Evolutionary conservation across 2,888 invertebrate species (phyloP).

Genomic region (Mystacides longicornis): DNA sequence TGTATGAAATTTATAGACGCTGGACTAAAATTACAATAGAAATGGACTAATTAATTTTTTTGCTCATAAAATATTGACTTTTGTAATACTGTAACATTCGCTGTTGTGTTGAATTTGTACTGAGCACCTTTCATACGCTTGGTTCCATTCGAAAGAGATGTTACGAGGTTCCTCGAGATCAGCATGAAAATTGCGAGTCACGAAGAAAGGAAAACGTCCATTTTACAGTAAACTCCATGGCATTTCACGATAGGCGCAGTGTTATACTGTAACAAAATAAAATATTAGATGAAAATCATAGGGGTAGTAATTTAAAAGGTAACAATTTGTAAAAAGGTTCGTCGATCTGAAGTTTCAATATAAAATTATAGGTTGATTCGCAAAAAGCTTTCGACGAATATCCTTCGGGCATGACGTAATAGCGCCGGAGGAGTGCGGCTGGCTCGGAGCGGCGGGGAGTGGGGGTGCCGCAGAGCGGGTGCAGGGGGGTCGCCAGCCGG

Average conservation of each 20-base stretch:
- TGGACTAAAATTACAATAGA: too few species aligned
- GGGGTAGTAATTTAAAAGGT: background rate
- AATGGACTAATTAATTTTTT: too few species aligned
- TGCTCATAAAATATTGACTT: too few species aligned
- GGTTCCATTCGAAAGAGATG: too few species aligned
- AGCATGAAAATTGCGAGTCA: slow-evolving; percentile 5
- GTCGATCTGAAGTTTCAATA: background rate
- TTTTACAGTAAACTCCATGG: slow-evolving; percentile 17
- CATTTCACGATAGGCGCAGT: slow-evolving; percentile 10
- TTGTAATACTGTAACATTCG: too few species aligned
- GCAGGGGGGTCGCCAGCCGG: slow-evolving; percentile 17
- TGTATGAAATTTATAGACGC: too few species aligned
- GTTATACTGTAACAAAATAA: background rate
- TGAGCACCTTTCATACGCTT: too few species aligned
- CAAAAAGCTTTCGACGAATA: background rate
- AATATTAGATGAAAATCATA: background rate
- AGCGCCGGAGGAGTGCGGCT: background rate
- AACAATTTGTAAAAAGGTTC: background rate
- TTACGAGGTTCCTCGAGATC: too few species aligned
- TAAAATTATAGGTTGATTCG: background rate
- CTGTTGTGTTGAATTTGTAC: too few species aligned
- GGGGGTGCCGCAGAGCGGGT: slow-evolving; percentile 13
- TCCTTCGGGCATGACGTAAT: slow-evolving; percentile 4
- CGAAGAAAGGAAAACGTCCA: slow-evolving; percentile 13
- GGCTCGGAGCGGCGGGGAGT: slow-evolving; percentile 5